Evolutionary conservation across 2,113 vertebrate species (phyloP), one percentile per base, ranked within the genome.

Genomic region (Lathamus discolor): DNA sequence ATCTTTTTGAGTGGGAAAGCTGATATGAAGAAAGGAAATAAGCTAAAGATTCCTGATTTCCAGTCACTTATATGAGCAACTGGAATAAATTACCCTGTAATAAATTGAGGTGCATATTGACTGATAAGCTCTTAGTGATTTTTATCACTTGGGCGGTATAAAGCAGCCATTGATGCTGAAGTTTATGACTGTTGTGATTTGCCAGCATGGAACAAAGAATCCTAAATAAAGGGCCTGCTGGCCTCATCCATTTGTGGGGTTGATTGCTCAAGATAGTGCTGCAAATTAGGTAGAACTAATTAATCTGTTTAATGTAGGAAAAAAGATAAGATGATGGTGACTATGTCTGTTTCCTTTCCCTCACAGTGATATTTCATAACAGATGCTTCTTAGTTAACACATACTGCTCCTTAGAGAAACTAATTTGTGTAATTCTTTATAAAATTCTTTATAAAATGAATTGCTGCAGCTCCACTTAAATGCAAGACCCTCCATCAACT

Each of bases 231-330:
- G 48, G 17, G 4, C 33, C 39, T 85, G 17, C 57, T 87, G 82
- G 27, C 33, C 57, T 94, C 83, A n/a, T 83, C 29, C 72, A 5
- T 77, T 89, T 79, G 39, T 57, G n/a, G 67, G 62, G 54, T 57
- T 66, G 74, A 86, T 94, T 83, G 49, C 54, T 87, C 33, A 44
- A 77, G 82, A 74, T 76, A 83, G 27, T 0, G 3, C 79, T 73
- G 72, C 17, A 84, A 94, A 94, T 94, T 84, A 85, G 41, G 17
- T 89, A 54, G 78, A 76, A 57, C 48, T 83, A 78, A 85, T 94
- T 66, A 51, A 77, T 93, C 51, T 81, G 24, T 61, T 83, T 59
- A 77, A 88, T 41, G 28, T 39, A 66, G 59, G 41, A 22, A 70
- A 66, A 85, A 64, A 46, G 17, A 33, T 75, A 78, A 96, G 41